Conservation (phyloP, 2,113 vertebrate genomes). For the Corythoichthys intestinalis region DNA sequence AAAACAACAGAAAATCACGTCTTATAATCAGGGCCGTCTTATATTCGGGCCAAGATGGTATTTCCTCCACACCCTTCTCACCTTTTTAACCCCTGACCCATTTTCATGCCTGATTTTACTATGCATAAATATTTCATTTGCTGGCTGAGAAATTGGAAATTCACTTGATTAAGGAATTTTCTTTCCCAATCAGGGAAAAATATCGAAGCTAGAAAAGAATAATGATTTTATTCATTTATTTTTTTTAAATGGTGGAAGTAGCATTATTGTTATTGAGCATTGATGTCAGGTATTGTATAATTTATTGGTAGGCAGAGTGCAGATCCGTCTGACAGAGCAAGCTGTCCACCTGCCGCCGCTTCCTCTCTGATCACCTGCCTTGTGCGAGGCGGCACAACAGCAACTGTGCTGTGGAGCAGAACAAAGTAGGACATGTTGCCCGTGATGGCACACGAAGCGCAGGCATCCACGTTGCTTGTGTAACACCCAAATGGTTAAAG, state of each 20-base stretch:
- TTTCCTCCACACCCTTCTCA: too few species aligned
- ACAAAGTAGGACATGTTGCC: slow-evolving; percentile 16
- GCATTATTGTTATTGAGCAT: neutral
- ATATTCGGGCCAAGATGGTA: too few species aligned
- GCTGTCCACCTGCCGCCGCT: slow-evolving; percentile 34
- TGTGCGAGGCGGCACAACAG: slow-evolving; percentile 15
- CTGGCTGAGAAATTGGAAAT: neutral
- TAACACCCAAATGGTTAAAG: slow-evolving; percentile 25
- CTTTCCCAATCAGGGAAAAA: neutral
- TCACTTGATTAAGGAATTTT: neutral
- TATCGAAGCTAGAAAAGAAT: neutral
- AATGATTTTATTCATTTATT: neutral
- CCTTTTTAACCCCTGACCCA: too few species aligned
- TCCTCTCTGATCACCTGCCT: slow-evolving; percentile 32
- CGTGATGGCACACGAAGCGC: slow-evolving; percentile 24
- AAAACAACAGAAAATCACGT: too few species aligned
- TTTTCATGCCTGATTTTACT: neutral
- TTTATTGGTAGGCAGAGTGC: slow-evolving; percentile 25
- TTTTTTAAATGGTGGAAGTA: neutral
- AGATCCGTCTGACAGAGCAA: slow-evolving; percentile 14
- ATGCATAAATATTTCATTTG: neutral
- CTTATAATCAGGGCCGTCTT: too few species aligned
- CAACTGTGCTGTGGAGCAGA: slow-evolving; percentile 39
- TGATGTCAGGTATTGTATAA: slow-evolving; percentile 11
- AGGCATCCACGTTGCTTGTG: slow-evolving; percentile 17